Percentiles rank a stretch among this genome's conserved stretches.
phyloP scores from a whole-genome alignment of 2,113 vertebrate species.

The Ptychochromis oligacanthus region DNA sequence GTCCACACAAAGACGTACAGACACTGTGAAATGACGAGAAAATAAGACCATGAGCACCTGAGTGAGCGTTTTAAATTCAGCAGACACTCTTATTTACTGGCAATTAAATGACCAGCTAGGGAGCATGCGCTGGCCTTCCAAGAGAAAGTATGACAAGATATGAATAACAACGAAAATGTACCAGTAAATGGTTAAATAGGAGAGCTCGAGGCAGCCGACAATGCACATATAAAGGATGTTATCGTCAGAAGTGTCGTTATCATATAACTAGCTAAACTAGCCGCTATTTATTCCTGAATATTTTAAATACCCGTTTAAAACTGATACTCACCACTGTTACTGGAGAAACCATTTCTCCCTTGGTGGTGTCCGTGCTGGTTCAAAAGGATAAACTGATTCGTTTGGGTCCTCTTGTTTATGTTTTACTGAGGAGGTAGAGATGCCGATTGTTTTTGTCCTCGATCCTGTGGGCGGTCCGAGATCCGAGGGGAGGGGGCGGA shows the following conservation, averaged over 20 bases:
- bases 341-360: slow-evolving; percentile 82
- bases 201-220: not conserved
- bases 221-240: not conserved
- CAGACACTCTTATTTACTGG: not conserved
- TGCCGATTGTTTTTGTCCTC: slow-evolving; percentile 81
- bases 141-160: slow-evolving; percentile 13
- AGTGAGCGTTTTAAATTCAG: not conserved
- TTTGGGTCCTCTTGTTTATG: slow-evolving; percentile 10
- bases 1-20: not conserved
- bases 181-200: not conserved
- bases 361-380: not conserved
- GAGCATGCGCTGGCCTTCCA: slow-evolving; percentile 2
- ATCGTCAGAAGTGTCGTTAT: not conserved
- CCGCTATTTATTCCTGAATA: not conserved
- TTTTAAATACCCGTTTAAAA: not conserved
- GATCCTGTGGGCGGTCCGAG: slow-evolving; percentile 67
- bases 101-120: not conserved
- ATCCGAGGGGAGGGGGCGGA: slow-evolving; percentile 54
- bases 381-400: not conserved
- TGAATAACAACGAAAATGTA: not conserved
- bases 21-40: not conserved
- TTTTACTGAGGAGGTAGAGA: slow-evolving; percentile 42
- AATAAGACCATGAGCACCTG: not conserved
- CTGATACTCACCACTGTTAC: slow-evolving; percentile 80
- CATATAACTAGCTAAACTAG: slow-evolving; percentile 42